phyloP scores from a whole-genome alignment of 2,113 vertebrate species.

The Archilochus colubris region DNA sequence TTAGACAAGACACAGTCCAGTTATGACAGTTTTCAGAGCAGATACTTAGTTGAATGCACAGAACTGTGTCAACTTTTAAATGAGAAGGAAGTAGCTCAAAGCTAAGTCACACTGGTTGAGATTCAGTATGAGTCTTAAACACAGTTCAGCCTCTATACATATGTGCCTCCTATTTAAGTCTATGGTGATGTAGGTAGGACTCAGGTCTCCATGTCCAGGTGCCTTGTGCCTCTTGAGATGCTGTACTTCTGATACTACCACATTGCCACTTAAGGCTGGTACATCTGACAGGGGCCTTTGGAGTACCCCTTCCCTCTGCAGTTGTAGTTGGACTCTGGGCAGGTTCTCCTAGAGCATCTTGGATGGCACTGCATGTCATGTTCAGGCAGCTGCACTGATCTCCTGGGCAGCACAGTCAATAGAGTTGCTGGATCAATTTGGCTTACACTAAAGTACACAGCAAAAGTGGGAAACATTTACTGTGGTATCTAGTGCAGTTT shows the following conservation, averaged over 20 bases:
- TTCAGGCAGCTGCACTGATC: not conserved
- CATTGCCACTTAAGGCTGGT: not conserved
- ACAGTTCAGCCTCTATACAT: not conserved
- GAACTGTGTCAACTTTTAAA: not conserved
- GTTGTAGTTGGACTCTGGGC: not conserved
- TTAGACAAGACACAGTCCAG: not conserved
- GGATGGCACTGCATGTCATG: fast-evolving
- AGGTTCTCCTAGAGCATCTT: not conserved
- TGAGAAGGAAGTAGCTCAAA: not conserved
- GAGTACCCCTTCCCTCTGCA: not conserved
- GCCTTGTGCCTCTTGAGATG: not conserved
- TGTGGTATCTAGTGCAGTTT: not conserved
- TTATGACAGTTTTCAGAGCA: not conserved
- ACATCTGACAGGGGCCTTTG: not conserved
- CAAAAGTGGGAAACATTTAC: not conserved
- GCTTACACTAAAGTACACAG: not conserved
- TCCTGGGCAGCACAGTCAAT: not conserved
- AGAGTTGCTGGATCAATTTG: not conserved
- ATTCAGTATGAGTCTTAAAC: not conserved
- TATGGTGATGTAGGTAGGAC: not conserved
- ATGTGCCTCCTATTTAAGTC: not conserved
- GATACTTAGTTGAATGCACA: not conserved
- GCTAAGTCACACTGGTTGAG: not conserved
- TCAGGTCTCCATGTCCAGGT: not conserved
- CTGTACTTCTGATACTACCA: not conserved